phyloP scores from a whole-genome alignment of 2,888 invertebrate species.

The Pegoplata infirma region DNA sequence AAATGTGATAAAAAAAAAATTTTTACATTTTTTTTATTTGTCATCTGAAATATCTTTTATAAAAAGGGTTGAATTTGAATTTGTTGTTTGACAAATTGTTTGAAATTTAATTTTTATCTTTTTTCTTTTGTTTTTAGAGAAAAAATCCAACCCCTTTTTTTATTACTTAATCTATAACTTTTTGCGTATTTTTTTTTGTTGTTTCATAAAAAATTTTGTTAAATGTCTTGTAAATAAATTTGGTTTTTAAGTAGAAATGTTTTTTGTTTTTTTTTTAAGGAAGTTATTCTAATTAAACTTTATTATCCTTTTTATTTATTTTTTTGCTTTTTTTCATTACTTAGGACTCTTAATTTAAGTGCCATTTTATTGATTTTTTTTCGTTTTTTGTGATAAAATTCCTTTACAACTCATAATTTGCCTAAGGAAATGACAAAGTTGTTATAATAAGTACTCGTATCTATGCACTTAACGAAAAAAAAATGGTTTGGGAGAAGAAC shows the following conservation, averaged over 20 bases:
- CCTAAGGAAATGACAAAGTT: neutral
- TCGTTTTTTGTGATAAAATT: neutral
- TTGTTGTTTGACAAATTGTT: neutral
- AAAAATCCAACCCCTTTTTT: neutral
- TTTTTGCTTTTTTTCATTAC: neutral
- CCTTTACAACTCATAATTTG: neutral
- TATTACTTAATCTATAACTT: neutral
- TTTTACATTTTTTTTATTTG: too few relatives aligned
- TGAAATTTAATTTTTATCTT: too few relatives aligned
- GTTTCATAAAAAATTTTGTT: neutral
- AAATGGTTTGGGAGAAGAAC: too few relatives aligned
- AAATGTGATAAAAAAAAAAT: neutral
- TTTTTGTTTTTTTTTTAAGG: neutral
- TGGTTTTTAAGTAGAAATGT: neutral
- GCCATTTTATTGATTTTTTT: neutral
- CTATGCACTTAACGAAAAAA: too few relatives aligned
- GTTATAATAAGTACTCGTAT: too few relatives aligned
- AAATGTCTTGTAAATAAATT: slow-evolving; percentile 23
- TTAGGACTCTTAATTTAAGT: neutral
- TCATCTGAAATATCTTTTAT: neutral
- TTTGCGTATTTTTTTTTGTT: too few relatives aligned
- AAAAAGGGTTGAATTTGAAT: neutral
- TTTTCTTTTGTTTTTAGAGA: neutral
- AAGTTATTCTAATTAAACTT: slow-evolving; percentile 17
- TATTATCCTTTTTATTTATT: slow-evolving; percentile 14